Conservation (phyloP, 2,113 vertebrate genomes). For the Anguilla rostrata region DNA sequence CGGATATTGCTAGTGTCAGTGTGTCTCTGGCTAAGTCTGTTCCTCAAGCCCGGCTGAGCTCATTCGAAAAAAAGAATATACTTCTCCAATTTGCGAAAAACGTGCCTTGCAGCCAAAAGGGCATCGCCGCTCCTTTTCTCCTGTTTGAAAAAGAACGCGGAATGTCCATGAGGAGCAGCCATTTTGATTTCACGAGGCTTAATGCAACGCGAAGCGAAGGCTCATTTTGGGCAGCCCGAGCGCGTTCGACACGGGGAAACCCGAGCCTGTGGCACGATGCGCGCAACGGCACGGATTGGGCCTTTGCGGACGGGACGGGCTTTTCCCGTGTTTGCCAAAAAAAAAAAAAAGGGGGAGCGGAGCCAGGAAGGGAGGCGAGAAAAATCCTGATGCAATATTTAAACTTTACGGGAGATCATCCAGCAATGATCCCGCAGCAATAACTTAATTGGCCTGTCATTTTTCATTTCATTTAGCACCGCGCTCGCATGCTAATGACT, state of each 20-base stretch:
- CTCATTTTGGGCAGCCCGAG: background rate
- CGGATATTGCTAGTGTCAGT: background rate
- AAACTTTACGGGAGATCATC: constrained; percentile 63
- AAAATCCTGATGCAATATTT: constrained; percentile 64
- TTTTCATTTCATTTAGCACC: constrained; percentile 63
- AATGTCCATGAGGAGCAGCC: constrained; percentile 38
- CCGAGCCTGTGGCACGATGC: background rate
- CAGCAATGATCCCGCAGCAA: constrained; percentile 42
- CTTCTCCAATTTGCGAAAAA: constrained; percentile 2
- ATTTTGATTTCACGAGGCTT: constrained; percentile 48
- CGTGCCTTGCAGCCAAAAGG: constrained; percentile 13
- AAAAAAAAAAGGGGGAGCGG: background rate
- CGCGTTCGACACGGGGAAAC: background rate
- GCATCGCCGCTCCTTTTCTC: constrained; percentile 22
- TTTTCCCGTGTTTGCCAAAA: constrained; percentile 14
- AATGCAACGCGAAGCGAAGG: constrained; percentile 51
- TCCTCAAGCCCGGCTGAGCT: background rate
- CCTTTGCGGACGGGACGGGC: background rate
- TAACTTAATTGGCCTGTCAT: constrained; percentile 71
- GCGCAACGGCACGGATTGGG: background rate
- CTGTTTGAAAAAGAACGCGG: constrained; percentile 39
- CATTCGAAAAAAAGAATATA: background rate
- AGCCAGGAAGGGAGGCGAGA: constrained; percentile 20
- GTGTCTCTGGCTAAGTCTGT: background rate
- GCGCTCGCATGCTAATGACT: constrained; percentile 61